These are phyloP conservation scores for Bostrychus sinensis DNA, from an alignment of 2,113 vertebrate genomes.

Conservation along the genomic window DNA sequence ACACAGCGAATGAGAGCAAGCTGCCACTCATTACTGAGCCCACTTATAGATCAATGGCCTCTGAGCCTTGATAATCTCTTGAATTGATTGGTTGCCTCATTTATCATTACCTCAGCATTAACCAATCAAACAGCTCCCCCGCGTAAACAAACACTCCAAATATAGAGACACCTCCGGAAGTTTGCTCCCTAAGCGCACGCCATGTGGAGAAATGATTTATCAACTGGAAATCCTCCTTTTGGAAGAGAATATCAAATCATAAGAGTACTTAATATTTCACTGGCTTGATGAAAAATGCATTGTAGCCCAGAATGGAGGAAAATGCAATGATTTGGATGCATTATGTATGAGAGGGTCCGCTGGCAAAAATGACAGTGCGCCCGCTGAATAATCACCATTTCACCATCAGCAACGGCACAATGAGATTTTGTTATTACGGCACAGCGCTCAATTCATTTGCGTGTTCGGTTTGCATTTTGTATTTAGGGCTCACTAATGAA, in stretches of 20 bases:
- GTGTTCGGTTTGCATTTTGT: conserved; percentile 57
- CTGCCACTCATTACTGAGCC: conserved; percentile 31
- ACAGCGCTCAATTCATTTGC: conserved; percentile 69
- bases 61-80: conserved; percentile 65
- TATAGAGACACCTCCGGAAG: conserved; percentile 45
- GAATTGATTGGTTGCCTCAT: conserved; percentile 64
- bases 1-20: conserved; percentile 47
- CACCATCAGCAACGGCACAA: conserved; percentile 61
- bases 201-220: conserved; percentile 53
- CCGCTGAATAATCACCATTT: conserved; percentile 74
- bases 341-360: conserved; percentile 73
- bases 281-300: conserved; percentile 79
- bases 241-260: conserved; percentile 78
- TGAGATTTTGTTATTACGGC: conserved; percentile 65
- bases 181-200: conserved; percentile 26
- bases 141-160: conserved; percentile 60
- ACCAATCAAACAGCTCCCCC: conserved; percentile 59
- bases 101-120: conserved; percentile 58
- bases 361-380: conserved; percentile 74
- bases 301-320: conserved; percentile 74
- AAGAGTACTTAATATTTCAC: conserved; percentile 79
- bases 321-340: conserved; percentile 78
- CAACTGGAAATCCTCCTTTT: conserved; percentile 54
- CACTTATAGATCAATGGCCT: conserved; percentile 59
- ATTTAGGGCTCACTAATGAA: conserved; percentile 56